phyloP scores from a whole-genome alignment of 2,888 invertebrate species.

The Ichneumon xanthorius region DNA sequence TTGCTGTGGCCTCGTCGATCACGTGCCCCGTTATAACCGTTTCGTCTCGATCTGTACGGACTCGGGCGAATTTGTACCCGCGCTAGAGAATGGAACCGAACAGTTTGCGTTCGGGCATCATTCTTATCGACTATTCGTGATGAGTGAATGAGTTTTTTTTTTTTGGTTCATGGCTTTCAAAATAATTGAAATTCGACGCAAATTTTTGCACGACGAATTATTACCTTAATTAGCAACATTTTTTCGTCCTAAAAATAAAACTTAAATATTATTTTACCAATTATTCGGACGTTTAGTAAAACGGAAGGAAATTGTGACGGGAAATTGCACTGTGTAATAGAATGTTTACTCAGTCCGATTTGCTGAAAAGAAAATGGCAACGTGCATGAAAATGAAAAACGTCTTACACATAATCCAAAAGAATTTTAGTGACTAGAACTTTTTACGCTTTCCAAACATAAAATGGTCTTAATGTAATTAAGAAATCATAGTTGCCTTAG shows the following conservation, averaged over 20 bases:
- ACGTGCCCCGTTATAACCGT: background rate
- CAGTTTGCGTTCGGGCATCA: background rate
- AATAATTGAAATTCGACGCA: no score
- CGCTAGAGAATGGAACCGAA: background rate
- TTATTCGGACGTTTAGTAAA: background rate
- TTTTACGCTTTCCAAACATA: conserved; percentile 10
- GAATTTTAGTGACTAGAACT: background rate
- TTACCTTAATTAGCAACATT: no score
- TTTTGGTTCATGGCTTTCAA: no score
- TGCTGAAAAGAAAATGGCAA: background rate
- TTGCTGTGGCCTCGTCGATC: conserved; percentile 4
- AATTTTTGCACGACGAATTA: no score
- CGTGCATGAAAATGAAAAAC: background rate
- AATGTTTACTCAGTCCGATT: background rate
- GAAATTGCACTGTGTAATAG: background rate
- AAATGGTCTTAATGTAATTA: conserved; percentile 6
- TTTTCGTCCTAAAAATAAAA: no score
- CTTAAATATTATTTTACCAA: no score
- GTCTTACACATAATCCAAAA: background rate
- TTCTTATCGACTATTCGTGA: background rate
- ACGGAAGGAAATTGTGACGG: background rate
- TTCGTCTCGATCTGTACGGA: background rate
- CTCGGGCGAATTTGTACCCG: background rate
- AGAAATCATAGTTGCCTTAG: conserved; percentile 8
- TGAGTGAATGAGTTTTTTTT: background rate